These are phyloP conservation scores for Chloroceryle amazona DNA, from an alignment of 2,797 vertebrate genomes.

Conservation along the genomic window DNA sequence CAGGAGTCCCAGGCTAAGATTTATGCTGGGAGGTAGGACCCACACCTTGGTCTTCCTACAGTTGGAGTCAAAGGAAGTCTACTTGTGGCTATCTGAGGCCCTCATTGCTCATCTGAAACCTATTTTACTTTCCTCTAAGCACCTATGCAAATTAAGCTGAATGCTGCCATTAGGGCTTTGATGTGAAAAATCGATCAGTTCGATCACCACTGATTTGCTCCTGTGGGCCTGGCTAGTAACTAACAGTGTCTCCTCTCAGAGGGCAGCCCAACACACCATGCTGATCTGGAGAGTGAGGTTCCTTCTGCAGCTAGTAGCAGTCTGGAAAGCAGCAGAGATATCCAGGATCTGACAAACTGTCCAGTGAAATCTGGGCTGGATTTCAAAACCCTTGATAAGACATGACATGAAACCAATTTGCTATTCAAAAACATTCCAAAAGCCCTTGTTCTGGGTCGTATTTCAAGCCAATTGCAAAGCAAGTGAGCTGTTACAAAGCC, in stretches of 20 bases:
- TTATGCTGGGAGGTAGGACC: not conserved
- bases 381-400: conserved; percentile 31
- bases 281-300: not conserved
- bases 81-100: not conserved
- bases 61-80: not conserved
- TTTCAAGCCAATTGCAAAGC: conserved; percentile 40
- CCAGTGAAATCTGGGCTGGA: conserved; percentile 29
- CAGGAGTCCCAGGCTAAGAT: not conserved
- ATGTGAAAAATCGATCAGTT: not conserved
- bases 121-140: not conserved
- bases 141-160: not conserved
- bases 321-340: not conserved
- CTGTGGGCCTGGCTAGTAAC: not conserved
- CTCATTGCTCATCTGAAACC: not conserved
- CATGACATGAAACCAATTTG: conserved; percentile 1
- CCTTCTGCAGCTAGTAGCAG: not conserved
- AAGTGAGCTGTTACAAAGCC: not conserved
- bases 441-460: not conserved
- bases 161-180: not conserved
- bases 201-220: not conserved
- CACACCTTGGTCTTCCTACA: not conserved
- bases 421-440: conserved; percentile 14
- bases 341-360: conserved; percentile 24
- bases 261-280: not conserved
- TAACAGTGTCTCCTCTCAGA: not conserved